Evolutionary conservation across 1,140 invertebrate species (phyloP).

Genomic region (Drosophila trapezifrons): DNA sequence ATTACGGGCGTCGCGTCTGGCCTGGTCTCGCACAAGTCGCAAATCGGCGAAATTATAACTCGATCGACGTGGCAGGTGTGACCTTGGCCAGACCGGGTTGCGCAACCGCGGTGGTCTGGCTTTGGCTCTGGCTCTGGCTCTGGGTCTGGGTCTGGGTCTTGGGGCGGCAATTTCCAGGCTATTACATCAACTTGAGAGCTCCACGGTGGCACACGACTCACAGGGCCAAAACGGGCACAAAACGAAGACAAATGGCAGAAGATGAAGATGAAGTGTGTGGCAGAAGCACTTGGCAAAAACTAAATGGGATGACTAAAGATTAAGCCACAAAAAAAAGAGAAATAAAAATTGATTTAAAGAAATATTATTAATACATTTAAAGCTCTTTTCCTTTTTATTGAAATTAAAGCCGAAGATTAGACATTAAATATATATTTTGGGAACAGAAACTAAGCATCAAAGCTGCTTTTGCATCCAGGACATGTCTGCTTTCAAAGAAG

Average conservation of each 20-base stretch:
- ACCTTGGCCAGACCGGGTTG: constrained; percentile 37
- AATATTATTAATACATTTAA: too few species aligned
- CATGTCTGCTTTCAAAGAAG: too few species aligned
- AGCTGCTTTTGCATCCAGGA: too few species aligned
- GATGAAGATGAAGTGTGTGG: neutral
- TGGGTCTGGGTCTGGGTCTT: constrained; percentile 32
- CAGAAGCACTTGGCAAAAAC: neutral
- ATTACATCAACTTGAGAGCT: constrained; percentile 50
- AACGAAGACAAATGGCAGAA: constrained; percentile 7
- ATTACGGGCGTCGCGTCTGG: constrained; percentile 25
- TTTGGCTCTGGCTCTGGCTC: constrained; percentile 37
- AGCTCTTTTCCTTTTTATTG: too few species aligned
- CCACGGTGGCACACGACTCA: constrained; percentile 17
- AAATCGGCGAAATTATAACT: constrained; percentile 58
- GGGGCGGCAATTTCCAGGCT: constrained; percentile 78
- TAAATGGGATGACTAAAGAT: too few species aligned
- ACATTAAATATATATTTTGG: too few species aligned
- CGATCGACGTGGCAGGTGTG: constrained; percentile 48
- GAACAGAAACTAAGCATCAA: too few species aligned
- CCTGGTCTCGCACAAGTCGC: constrained; percentile 43
- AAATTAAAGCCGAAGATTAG: too few species aligned
- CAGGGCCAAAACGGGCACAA: constrained; percentile 2
- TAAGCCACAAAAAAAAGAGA: too few species aligned
- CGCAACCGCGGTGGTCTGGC: constrained; percentile 17
- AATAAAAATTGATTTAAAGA: too few species aligned